Base-by-base conservation (phyloP, 2,113 vertebrate genomes). In the Anhinga anhinga region DNA sequence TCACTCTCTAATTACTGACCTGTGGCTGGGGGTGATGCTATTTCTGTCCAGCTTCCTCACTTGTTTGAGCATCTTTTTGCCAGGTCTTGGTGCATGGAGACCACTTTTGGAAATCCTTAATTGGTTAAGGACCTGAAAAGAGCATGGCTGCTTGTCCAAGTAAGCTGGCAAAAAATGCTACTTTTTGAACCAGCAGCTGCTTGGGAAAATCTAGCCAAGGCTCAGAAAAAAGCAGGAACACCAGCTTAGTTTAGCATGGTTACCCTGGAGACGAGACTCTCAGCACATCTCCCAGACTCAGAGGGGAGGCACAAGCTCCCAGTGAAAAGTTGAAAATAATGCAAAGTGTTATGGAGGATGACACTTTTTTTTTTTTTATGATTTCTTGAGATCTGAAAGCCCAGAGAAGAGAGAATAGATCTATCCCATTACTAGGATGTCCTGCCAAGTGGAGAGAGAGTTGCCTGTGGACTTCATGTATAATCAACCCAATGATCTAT, bases 131-230 rank as follows among this genome's bases (percentile, higher is more conserved):
- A 15, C 63, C 83, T 90, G 77, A 91, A 93, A 95, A 85, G 86
- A 93, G 52, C 26, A 52, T 19, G n/a, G 53, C 50, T 94, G 49
- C 62, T 90, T 91, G 36, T 93, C 49, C 74, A 69, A 92, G 47
- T 82, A 85, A 88, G 53, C 56, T 65, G 42, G 55, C 5, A 90
- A 84, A 88, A 92, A 88, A 42, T 16, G 69, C 59, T 94, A 22
- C 81, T 50, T 74, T 94, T 91, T 71, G 44, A 91, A 79, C 72
- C 59, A 79, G 86, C 73, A 94, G 55, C 91, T 96, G 77, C 86
- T 85, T 79, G 42, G 52, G 77, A 89, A 62, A 91, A 88, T 62
- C 38, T 69, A 91, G 67, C 62, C 93, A 90, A 95, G 69, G 11
- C 50, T 79, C n/a, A 59, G 44, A 44, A 77, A 80, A 80, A 78